Percentiles rank a stretch among this genome's conserved stretches.
These are phyloP conservation scores for Salpingus planirostris DNA, from an alignment of 2,888 invertebrate genomes.

Conservation along the genomic window DNA sequence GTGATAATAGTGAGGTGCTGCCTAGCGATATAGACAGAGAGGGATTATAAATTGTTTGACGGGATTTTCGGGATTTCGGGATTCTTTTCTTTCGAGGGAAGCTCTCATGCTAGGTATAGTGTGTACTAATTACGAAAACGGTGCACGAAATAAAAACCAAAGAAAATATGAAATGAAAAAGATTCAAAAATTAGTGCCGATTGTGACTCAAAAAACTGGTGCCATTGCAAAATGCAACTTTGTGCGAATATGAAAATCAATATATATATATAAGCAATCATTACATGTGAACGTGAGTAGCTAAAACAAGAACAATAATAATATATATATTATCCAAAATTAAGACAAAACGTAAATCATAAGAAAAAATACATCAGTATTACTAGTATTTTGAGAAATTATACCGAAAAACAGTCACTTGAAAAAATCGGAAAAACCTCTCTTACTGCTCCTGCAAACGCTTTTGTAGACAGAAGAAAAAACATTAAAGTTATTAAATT, in stretches of 20 bases:
- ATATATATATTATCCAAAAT: slow-evolving; percentile 31
- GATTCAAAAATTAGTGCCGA: slow-evolving; percentile 37
- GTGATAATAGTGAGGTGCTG: slow-evolving; percentile 37
- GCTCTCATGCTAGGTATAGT: slow-evolving; percentile 33
- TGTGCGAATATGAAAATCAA: slow-evolving; percentile 39
- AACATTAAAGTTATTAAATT: slow-evolving; percentile 18
- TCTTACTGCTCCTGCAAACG: slow-evolving; percentile 42
- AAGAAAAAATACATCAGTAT: slow-evolving; percentile 24
- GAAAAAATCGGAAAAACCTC: slow-evolving; percentile 37
- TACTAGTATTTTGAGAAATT: slow-evolving; percentile 23
- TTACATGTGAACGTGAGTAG: slow-evolving; percentile 67
- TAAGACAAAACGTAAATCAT: slow-evolving; percentile 18
- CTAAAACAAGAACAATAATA: slow-evolving; percentile 39
- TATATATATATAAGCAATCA: slow-evolving; percentile 51
- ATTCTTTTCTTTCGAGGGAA: neutral
- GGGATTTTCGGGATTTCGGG: neutral
- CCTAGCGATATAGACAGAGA: slow-evolving; percentile 28
- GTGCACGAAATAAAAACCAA: slow-evolving; percentile 35
- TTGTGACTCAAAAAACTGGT: slow-evolving; percentile 42
- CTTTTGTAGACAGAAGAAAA: slow-evolving; percentile 45
- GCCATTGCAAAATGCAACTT: slow-evolving; percentile 44
- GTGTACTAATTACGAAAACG: slow-evolving; percentile 34
- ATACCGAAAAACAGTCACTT: slow-evolving; percentile 27
- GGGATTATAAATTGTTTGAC: neutral
- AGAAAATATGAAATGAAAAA: slow-evolving; percentile 18